Percentiles rank a stretch among this genome's conserved stretches.
Conservation (phyloP, 2,113 vertebrate genomes). For the Zeus faber region DNA sequence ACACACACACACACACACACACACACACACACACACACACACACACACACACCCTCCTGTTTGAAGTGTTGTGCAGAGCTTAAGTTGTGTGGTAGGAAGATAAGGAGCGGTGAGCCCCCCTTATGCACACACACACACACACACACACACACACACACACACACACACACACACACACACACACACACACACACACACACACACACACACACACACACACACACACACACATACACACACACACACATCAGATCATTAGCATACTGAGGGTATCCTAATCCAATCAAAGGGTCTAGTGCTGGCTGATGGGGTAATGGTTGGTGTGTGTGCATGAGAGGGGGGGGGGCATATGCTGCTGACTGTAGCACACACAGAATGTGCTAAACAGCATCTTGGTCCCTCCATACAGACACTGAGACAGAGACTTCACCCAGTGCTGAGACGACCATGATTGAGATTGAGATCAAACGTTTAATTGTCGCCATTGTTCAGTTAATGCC, state of each 20-base stretch:
- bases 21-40: slow-evolving; percentile 11
- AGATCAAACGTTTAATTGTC: no score
- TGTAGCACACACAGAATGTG: no score
- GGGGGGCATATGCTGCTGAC: no score
- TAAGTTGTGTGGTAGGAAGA: slow-evolving; percentile 56
- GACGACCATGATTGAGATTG: no score
- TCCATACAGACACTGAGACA: no score
- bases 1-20: slow-evolving; percentile 1
- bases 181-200: slow-evolving; percentile 2
- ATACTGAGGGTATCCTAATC: slow-evolving; percentile 50
- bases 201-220: slow-evolving; percentile 8
- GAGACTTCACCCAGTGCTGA: no score
- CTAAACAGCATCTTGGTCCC: no score
- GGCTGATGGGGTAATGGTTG: slow-evolving; percentile 38
- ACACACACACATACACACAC: background rate
- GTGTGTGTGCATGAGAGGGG: no score
- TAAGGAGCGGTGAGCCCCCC: slow-evolving; percentile 42
- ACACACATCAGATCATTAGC: slow-evolving; percentile 39
- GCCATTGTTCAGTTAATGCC: no score
- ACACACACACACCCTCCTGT: slow-evolving; percentile 26
- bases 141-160: slow-evolving; percentile 6
- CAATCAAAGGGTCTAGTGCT: slow-evolving; percentile 26
- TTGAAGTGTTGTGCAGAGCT: slow-evolving; percentile 57
- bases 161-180: slow-evolving; percentile 1
- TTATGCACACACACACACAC: slow-evolving; percentile 7